Base-by-base conservation (phyloP, 2,888 invertebrate genomes). In the Chymomyza procnemis region DNA sequence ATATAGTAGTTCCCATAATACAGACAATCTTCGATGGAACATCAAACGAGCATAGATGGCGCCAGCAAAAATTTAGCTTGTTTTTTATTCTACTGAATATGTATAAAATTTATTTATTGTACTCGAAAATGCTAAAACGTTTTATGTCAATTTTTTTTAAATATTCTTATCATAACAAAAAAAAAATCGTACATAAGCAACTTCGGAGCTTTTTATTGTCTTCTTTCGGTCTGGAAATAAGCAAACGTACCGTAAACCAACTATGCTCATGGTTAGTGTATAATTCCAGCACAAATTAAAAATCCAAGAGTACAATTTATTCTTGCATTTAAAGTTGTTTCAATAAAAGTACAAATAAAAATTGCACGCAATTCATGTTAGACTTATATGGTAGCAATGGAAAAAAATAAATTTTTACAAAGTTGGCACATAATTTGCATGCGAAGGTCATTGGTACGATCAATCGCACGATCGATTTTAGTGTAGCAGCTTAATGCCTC, bases 291-390 rank as follows among this genome's bases (percentile, higher is more conserved):
- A 41, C 12, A 41, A 41, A 41, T 12, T 41, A 12, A 41, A 41
- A 41, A 41, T 3, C 34, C 2, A 0, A 56, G 56, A 56, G n/a
- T 16, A 18, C 26, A 60, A 57, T 63, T 74, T 69, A 74, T 41
- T 26, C 6, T 74, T 73, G 73, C 66, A 62, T 4, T 26, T 26
- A 26, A 26, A 26, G 65, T 19, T 62, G 73, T 61, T 26, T 67
- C 59, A 67, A 67, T 60, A 41, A 60, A 62, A 62, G n/a, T 21
- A 73, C 61, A 71, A 60, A 73, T 48, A 67, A 48, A 60, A 72
- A 54, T 18, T 46, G 48, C 50, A 61, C 69, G 69, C 73, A 80
- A 78, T 80, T 71, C 76, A 83, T 72, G 64, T 78, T 75, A 66
- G 68, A 71, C 79, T 67, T 80, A 73, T 85, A 80, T 71, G 80